phyloP scores from a whole-genome alignment of 2,888 invertebrate species.

The Plusia festucae region DNA sequence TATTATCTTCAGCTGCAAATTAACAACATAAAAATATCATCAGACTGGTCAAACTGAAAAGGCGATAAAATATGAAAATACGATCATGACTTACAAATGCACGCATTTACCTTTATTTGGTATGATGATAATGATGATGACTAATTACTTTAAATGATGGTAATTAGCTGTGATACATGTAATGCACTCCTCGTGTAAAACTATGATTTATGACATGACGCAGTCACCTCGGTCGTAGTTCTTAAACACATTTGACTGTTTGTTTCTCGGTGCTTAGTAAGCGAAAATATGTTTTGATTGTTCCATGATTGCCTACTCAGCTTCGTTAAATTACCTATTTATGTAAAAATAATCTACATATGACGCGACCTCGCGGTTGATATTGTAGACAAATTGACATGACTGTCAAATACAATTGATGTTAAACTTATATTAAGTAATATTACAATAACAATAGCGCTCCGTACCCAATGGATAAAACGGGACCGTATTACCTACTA shows the following conservation, averaged over 20 bases:
- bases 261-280: neutral
- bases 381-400: neutral
- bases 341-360: neutral
- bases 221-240: neutral
- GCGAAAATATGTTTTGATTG: neutral
- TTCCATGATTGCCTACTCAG: neutral
- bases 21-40: neutral
- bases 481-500: too few species aligned
- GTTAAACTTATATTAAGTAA: neutral
- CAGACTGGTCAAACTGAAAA: neutral
- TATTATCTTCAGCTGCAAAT: too few species aligned
- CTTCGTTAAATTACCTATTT: neutral
- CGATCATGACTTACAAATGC: neutral
- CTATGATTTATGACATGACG: neutral
- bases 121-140: neutral
- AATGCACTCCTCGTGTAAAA: neutral
- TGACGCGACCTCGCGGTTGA: neutral
- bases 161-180: slow-evolving; percentile 2
- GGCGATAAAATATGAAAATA: neutral
- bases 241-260: neutral
- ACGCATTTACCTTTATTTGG: neutral
- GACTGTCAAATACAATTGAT: neutral
- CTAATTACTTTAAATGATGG: neutral
- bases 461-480: too few species aligned
- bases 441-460: neutral